Conservation (phyloP, 1,140 invertebrate genomes). For the Danaus melanippus region DNA sequence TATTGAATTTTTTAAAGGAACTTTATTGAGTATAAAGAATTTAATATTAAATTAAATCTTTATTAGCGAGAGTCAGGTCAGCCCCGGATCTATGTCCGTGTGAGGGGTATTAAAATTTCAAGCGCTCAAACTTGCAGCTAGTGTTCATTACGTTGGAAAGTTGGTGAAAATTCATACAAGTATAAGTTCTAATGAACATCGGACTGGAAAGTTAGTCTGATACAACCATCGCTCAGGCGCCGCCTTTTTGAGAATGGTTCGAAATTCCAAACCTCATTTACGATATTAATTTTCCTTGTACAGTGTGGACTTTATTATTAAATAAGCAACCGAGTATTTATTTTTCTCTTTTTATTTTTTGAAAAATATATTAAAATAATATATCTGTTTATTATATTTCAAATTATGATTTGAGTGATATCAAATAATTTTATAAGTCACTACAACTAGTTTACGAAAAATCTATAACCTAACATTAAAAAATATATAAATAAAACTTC, state of each 20-base stretch:
- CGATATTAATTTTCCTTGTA: conserved; percentile 16
- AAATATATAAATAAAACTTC: no score
- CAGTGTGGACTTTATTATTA: conserved; percentile 1
- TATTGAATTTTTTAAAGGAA: no score
- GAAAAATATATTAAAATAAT: no score
- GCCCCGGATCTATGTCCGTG: conserved; percentile 24
- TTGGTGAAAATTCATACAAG: conserved; percentile 67
- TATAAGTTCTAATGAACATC: conserved; percentile 69
- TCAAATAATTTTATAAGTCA: no score
- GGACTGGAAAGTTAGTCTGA: conserved; percentile 46
- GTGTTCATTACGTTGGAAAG: conserved; percentile 67
- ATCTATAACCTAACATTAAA: no score
- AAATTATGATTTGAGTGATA: no score
- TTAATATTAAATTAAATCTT: no score
- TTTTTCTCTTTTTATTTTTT: no score
- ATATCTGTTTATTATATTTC: no score
- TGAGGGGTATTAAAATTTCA: conserved; percentile 63
- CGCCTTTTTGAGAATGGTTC: conserved; percentile 41
- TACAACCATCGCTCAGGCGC: conserved; percentile 35
- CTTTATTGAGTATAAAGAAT: no score
- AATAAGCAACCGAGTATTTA: no score
- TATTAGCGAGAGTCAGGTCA: neutral
- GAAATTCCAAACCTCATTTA: conserved; percentile 11
- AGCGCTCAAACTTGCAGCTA: conserved; percentile 64
- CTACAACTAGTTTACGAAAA: no score